A percentile compares a stretch with the other conserved stretches of the same genome.
These are phyloP conservation scores for Anhinga rufa DNA, from an alignment of 2,113 vertebrate species.

Conservation along the genomic window DNA sequence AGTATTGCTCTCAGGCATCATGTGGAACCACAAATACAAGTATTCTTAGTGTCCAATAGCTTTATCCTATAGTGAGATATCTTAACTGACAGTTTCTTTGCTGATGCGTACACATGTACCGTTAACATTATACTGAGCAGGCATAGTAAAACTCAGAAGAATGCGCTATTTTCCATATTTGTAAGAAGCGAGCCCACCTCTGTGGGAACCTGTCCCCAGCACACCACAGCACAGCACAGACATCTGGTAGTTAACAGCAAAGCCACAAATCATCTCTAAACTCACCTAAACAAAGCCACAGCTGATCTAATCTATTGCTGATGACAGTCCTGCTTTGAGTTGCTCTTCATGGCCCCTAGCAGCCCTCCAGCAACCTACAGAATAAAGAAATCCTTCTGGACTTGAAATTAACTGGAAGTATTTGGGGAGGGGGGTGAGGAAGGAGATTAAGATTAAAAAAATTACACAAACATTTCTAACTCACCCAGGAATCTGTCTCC, in stretches of 20 bases:
- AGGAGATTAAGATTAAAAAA: background rate
- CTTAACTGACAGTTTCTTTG: background rate
- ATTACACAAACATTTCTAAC: background rate
- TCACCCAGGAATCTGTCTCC: background rate
- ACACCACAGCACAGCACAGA: background rate
- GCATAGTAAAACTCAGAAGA: background rate
- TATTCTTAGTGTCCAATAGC: background rate
- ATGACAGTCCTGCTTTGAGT: background rate
- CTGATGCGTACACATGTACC: background rate
- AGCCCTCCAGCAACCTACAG: background rate
- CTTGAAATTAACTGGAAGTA: background rate
- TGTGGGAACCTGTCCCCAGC: background rate
- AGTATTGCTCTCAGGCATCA: background rate
- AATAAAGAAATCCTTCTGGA: background rate
- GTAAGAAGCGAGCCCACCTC: background rate
- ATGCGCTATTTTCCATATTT: background rate
- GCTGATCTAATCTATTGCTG: background rate
- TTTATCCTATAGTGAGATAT: background rate
- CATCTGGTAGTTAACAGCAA: background rate
- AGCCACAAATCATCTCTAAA: constrained; percentile 11
- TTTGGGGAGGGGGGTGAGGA: background rate
- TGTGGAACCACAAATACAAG: background rate
- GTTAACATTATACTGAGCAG: background rate
- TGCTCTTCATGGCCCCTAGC: background rate
- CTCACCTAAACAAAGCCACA: background rate